These are phyloP conservation scores for Diaphora mendica DNA, from an alignment of 2,888 invertebrate species.

Conservation along the genomic window DNA sequence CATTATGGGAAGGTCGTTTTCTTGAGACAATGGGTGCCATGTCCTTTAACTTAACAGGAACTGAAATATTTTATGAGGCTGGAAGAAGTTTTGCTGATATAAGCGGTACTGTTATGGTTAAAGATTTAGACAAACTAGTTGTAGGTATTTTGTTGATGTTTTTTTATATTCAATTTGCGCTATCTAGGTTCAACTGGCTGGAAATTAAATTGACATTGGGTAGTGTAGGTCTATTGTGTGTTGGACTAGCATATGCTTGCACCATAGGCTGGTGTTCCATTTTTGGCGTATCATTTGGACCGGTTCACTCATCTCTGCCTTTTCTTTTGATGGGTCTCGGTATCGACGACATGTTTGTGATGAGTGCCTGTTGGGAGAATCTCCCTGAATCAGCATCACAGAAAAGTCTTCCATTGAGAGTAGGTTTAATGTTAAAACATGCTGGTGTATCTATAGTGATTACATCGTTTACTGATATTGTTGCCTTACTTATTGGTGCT, in stretches of 20 bases:
- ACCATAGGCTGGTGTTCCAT: conserved; percentile 91
- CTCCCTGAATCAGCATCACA: conserved; percentile 82
- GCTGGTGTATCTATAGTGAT: conserved; percentile 94
- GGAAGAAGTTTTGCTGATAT: conserved; percentile 92
- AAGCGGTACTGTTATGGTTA: conserved; percentile 89
- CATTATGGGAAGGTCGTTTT: conserved; percentile 88
- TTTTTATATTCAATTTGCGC: conserved; percentile 90
- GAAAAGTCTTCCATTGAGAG: conserved; percentile 87
- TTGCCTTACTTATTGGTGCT: conserved; percentile 92
- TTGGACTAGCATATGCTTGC: conserved; percentile 90
- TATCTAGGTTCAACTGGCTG: conserved; percentile 91
- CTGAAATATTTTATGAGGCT: conserved; percentile 86
- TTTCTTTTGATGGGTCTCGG: conserved; percentile 93
- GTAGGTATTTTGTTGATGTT: conserved; percentile 91
- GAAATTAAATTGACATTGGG: conserved; percentile 90
- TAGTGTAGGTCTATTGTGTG: conserved; percentile 89
- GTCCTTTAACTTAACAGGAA: conserved; percentile 64
- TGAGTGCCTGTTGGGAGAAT: conserved; percentile 92
- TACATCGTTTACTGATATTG: conserved; percentile 93
- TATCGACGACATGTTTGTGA: conserved; percentile 95
- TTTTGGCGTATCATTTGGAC: conserved; percentile 91
- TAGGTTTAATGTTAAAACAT: conserved; percentile 91
- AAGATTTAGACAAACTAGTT: conserved; percentile 90
- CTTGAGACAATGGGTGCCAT: conserved; percentile 74
- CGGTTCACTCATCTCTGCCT: conserved; percentile 93